phyloP scores from a whole-genome alignment of 2,113 vertebrate species.

The Oncorhynchus masou region DNA sequence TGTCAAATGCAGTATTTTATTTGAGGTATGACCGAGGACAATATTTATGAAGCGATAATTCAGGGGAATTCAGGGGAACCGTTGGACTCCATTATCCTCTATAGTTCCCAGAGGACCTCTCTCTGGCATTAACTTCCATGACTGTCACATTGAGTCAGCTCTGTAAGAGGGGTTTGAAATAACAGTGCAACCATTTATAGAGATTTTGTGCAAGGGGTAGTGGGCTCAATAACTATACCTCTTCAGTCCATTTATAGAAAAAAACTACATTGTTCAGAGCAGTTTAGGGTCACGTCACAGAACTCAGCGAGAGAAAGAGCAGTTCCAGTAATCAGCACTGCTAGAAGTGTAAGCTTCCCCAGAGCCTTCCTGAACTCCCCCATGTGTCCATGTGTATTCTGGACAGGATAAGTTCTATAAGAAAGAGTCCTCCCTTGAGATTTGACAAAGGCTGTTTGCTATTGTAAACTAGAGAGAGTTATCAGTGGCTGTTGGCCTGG shows the following conservation, averaged over 20 bases:
- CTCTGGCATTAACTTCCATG: neutral
- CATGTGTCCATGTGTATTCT: neutral
- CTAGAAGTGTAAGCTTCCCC: neutral
- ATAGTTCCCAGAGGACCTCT: neutral
- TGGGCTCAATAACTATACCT: too few species aligned
- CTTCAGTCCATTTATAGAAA: too few species aligned
- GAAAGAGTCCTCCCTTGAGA: neutral
- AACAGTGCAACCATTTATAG: too few species aligned
- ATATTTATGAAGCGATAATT: too few species aligned
- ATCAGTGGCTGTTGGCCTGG: neutral
- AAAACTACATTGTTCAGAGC: too few species aligned
- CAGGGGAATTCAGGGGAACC: too few species aligned
- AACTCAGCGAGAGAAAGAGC: neutral
- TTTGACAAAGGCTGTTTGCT: neutral
- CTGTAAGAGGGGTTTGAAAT: too few species aligned
- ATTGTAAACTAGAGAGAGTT: neutral
- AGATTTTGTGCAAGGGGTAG: too few species aligned
- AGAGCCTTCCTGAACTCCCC: neutral
- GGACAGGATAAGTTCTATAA: slow-evolving; percentile 5
- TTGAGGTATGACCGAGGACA: too few species aligned
- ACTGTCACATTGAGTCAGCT: too few species aligned
- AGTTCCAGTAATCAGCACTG: neutral
- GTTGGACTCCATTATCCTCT: too few species aligned
- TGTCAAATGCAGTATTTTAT: neutral
- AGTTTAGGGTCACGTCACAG: neutral